Conservation (phyloP, 2,113 vertebrate genomes). For the Tonatia bakeri region DNA sequence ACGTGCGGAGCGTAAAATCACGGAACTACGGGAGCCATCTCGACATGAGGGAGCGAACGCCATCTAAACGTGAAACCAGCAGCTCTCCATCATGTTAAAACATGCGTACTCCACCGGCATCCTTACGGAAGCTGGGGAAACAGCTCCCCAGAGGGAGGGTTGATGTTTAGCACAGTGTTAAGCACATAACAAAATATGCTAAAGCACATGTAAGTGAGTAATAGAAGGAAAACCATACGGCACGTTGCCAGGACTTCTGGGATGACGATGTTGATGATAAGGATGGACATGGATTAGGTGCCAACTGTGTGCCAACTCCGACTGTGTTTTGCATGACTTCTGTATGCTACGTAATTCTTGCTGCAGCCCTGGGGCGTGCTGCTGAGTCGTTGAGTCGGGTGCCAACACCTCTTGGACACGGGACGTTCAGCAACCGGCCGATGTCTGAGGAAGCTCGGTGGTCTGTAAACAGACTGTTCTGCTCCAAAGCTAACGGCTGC, state of each 20-base stretch:
- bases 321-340: not conserved
- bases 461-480: not conserved
- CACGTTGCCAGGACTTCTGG: not conserved
- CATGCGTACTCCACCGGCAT: not conserved
- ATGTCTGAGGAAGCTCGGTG: not conserved
- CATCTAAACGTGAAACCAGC: not conserved
- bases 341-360: not conserved
- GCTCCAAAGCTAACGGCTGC: not conserved
- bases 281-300: not conserved
- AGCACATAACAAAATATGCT: not conserved
- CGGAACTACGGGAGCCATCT: not conserved
- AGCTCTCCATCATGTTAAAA: not conserved
- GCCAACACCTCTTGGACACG: not conserved
- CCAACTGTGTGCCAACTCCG: not conserved
- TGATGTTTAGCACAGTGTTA: not conserved
- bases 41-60: not conserved
- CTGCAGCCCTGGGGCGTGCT: not conserved
- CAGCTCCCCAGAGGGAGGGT: not conserved
- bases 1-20: slow-evolving; percentile 32
- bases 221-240: not conserved
- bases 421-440: not conserved
- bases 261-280: not conserved
- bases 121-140: not conserved
- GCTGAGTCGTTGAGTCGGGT: not conserved
- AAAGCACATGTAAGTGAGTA: not conserved